Evolutionary conservation across 2,888 invertebrate genomes (phyloP), one percentile per base, ranked within the genome.

Genomic region (Epistrophe grossulariae): DNA sequence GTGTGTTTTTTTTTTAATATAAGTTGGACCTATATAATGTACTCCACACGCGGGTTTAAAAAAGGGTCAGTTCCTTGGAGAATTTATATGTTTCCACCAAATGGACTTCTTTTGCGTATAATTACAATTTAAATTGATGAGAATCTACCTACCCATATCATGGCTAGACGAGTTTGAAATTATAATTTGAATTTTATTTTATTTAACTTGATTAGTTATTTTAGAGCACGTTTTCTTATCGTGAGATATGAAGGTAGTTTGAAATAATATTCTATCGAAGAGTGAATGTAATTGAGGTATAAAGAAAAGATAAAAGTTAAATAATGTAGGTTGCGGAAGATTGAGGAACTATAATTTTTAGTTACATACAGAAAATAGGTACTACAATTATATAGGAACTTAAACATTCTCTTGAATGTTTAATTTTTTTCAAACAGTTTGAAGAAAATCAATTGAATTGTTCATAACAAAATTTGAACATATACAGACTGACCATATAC

Each of bases 41-140:
- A 50, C 50, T 72, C 35, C 40, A 19, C 9, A 52, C 15, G 13
- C 24, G 48, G 40, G 24, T 10, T 15, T 28, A 43, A 40, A 74
- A 64, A 43, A 43, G 64, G 64, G 55, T 76, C 74, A 76, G 74
- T 62, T 74, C 38, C 43, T 43, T 66, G 17, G 55, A 57, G 64
- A 48, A 60, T 72, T 72, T 35, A 35, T 31, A 31, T 52, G 9
- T 45, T 57, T 70, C 55, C 38, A 15, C 35, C n/a, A 10, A 59
- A 60, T 15, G 19, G 62, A 45, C 11, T 62, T 71, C 52, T 59
- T 40, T 64, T 24, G 24, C 24, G 38, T 40, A n/a, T 59, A 71
- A 78, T 78, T 60, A 31, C 28, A 60, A 24, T 62, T 62, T 43
- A 48, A 45, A 62, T 79, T 52, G 71, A 55, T 24, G 43, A 13